A percentile compares a stretch with the other conserved stretches of the same genome.
Conservation (phyloP, 2,113 vertebrate species). For the Miniopterus natalensis region DNA sequence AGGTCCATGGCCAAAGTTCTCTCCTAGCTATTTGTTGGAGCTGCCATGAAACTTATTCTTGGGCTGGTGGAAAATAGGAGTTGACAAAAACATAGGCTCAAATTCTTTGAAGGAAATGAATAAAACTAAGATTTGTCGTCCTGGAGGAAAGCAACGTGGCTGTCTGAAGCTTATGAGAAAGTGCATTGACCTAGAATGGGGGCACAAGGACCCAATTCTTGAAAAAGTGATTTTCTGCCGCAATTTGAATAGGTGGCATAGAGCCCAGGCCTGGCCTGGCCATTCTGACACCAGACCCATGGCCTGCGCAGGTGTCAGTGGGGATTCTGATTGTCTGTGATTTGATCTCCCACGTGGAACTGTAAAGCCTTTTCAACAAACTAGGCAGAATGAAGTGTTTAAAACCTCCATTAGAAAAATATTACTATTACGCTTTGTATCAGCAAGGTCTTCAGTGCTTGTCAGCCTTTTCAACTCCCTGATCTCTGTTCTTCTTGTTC, state of each 20-base stretch:
- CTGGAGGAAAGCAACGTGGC: neutral
- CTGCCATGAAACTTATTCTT: neutral
- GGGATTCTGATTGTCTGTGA: neutral
- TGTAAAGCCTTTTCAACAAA: conserved; percentile 26
- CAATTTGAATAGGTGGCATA: neutral
- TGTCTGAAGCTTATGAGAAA: neutral
- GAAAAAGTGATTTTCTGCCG: neutral
- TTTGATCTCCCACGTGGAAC: neutral
- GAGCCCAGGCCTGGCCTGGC: neutral
- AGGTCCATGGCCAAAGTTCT: neutral
- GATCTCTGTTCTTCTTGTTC: conserved; percentile 62
- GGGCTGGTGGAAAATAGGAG: neutral
- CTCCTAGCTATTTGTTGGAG: neutral
- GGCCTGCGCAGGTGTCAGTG: fast-evolving
- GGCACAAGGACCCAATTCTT: neutral
- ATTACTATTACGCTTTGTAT: conserved; percentile 61
- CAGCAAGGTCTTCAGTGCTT: conserved; percentile 40
- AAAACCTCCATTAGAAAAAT: conserved; percentile 25
- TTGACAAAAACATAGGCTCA: neutral
- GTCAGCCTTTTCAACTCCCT: conserved; percentile 51
- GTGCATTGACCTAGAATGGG: neutral
- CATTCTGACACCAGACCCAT: no score
- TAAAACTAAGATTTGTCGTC: neutral
- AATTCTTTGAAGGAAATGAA: neutral
- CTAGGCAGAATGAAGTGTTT: conserved; percentile 3